A percentile compares a stretch with the other conserved stretches of the same genome.
Evolutionary conservation across 2,888 invertebrate species (phyloP).

Genomic region (Thera britannica): DNA sequence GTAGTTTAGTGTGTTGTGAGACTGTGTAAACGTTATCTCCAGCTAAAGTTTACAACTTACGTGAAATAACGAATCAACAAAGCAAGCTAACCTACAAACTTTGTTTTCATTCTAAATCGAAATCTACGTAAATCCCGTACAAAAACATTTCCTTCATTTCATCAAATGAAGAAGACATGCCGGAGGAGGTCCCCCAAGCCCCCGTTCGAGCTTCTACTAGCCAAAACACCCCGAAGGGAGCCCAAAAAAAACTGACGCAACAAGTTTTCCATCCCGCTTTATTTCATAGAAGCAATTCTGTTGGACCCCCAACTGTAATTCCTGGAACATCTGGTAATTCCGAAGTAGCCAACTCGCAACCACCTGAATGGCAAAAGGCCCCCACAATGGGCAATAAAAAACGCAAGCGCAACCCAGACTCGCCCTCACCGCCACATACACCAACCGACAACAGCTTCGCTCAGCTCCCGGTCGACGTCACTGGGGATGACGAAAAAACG

Average conservation of each 20-base stretch:
- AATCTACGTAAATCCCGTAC: too few relatives aligned
- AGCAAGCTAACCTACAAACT: not conserved
- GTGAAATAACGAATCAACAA: not conserved
- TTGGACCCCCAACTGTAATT: too few relatives aligned
- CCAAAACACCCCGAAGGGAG: not conserved
- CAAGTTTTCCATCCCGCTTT: constrained; percentile 2
- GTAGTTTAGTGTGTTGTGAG: not conserved
- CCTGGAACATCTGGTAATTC: too few relatives aligned
- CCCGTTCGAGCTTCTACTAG: constrained; percentile 3
- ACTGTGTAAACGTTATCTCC: constrained; percentile 2
- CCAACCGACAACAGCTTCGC: too few relatives aligned
- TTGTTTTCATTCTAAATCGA: too few relatives aligned
- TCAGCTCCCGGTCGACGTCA: too few relatives aligned
- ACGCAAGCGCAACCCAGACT: too few relatives aligned
- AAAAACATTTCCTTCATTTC: not conserved
- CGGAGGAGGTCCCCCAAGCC: constrained; percentile 1
- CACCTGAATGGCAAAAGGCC: too few relatives aligned
- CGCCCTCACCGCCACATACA: too few relatives aligned
- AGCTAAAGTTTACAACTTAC: not conserved
- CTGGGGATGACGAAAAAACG: too few relatives aligned
- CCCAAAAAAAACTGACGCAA: constrained; percentile 1
- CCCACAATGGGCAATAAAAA: too few relatives aligned
- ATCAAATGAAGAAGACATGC: not conserved
- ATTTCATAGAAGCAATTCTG: not conserved
- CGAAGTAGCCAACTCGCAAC: too few relatives aligned